Percentiles rank a stretch among this genome's conserved stretches.
Conservation (phyloP, 2,113 vertebrate genomes). For the Dinomys branickii region DNA sequence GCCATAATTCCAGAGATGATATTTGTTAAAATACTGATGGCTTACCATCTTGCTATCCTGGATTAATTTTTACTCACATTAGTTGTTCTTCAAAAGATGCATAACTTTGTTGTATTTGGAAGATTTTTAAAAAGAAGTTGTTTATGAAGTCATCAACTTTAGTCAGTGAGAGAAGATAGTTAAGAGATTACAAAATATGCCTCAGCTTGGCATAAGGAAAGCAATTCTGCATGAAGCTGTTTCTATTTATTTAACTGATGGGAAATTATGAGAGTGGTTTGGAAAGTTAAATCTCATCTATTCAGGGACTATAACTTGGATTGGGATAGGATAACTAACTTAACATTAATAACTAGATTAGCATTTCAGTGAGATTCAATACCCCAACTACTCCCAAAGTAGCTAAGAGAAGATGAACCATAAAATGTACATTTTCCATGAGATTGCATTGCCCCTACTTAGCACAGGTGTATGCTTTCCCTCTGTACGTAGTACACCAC, state of each 20-base stretch:
- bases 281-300: background rate
- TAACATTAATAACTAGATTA: slow-evolving; percentile 42
- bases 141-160: slow-evolving; percentile 65
- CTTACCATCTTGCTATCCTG: background rate
- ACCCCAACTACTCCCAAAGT: background rate
- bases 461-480: background rate
- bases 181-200: background rate
- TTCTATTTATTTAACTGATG: background rate
- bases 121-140: background rate
- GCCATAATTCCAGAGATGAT: background rate
- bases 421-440: background rate
- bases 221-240: background rate
- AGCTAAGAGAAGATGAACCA: background rate
- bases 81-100: background rate
- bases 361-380: slow-evolving; percentile 5
- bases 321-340: background rate
- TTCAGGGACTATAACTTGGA: background rate
- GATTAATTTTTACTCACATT: slow-evolving; percentile 41
- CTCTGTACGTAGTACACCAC: background rate
- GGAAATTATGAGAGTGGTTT: background rate
- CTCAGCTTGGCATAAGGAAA: background rate
- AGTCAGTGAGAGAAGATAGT: slow-evolving; percentile 46
- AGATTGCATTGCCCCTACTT: too few species aligned
- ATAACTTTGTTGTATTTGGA: background rate
- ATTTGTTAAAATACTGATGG: background rate